phyloP scores from a whole-genome alignment of 2,113 vertebrate genomes.

The Ptychochromis oligacanthus region DNA sequence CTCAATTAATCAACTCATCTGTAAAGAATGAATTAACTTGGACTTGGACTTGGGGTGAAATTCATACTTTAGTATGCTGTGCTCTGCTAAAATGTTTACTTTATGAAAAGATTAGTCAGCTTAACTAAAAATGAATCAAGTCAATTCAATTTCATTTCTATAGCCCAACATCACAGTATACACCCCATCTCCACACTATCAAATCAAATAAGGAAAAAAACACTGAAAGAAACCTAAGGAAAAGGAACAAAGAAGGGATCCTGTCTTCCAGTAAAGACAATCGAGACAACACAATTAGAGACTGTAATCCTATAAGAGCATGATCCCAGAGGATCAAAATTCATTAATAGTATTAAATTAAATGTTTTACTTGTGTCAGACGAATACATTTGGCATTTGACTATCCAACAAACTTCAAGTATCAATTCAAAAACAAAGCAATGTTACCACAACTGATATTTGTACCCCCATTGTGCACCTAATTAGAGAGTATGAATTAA shows the following conservation, averaged over 20 bases:
- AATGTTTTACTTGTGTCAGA: background rate
- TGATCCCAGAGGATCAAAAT: background rate
- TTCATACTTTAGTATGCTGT: background rate
- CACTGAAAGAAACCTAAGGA: background rate
- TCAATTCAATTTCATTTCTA: background rate
- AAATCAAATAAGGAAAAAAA: background rate
- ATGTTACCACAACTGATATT: background rate
- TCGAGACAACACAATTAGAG: background rate
- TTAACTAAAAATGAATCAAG: background rate
- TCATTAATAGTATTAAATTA: background rate
- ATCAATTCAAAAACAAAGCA: background rate
- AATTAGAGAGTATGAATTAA: rapidly evolving
- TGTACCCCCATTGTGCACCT: background rate
- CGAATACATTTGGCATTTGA: background rate
- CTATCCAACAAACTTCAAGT: background rate
- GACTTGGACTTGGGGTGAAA: background rate
- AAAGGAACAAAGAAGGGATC: background rate
- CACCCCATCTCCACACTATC: background rate
- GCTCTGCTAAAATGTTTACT: background rate
- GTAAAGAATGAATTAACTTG: background rate
- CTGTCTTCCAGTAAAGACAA: background rate
- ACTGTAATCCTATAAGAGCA: background rate
- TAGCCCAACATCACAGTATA: background rate
- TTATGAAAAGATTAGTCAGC: background rate
- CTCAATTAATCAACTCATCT: background rate